Evolutionary conservation across 2,113 vertebrate species (phyloP).

Genomic region (Apaloderma vittatum): DNA sequence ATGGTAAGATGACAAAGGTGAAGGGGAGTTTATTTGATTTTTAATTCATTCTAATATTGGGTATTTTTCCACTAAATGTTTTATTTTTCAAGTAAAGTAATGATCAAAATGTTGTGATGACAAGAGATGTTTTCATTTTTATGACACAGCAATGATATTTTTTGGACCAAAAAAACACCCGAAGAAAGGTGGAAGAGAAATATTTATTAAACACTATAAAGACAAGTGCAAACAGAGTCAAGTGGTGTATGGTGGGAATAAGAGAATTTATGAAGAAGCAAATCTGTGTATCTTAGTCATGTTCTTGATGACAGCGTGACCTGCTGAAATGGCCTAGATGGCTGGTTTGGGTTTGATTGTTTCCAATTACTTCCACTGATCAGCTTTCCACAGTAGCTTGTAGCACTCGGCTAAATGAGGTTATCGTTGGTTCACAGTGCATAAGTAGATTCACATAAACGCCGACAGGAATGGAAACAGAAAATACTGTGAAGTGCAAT

Average conservation of each 20-base stretch:
- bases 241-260: neutral
- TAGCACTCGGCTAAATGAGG: neutral
- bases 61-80: neutral
- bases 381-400: neutral
- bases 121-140: neutral
- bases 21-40: neutral
- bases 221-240: neutral
- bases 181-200: neutral
- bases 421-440: neutral
- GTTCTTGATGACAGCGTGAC: neutral
- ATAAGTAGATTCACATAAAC: neutral
- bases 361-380: neutral
- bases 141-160: neutral
- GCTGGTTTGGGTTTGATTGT: neutral
- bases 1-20: neutral
- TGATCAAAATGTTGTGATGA: neutral
- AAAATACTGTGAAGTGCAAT: neutral
- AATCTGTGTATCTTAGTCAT: neutral
- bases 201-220: neutral
- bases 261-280: neutral
- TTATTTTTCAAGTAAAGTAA: neutral
- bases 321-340: neutral
- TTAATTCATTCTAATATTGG: neutral
- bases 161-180: neutral
- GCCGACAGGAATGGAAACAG: neutral